Percentiles rank a stretch among this genome's conserved stretches.
These are phyloP conservation scores for Fundulus diaphanus DNA, from an alignment of 2,797 vertebrate species.

Conservation along the genomic window DNA sequence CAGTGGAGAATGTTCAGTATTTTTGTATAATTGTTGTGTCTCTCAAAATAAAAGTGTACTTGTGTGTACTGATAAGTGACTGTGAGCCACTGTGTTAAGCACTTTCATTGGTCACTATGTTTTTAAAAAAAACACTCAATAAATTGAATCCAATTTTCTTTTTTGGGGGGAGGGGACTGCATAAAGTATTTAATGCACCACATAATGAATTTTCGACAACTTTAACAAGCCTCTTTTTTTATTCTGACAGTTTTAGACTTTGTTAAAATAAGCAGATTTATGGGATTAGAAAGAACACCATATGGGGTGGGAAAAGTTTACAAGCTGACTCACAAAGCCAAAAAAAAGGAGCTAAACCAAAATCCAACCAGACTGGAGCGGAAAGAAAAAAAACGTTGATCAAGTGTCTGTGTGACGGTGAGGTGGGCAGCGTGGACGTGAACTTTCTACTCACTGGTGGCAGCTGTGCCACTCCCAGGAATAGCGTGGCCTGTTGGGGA, in stretches of 20 bases:
- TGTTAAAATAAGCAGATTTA: neutral
- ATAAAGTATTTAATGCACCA: neutral
- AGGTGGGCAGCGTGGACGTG: conserved; percentile 31
- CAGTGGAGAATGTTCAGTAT: neutral
- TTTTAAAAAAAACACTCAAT: neutral
- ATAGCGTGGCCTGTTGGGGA: conserved; percentile 94
- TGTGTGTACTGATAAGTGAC: neutral
- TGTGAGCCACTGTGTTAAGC: neutral
- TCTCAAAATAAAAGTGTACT: neutral
- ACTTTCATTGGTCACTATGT: neutral
- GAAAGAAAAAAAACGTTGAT: neutral
- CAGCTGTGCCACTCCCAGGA: conserved; percentile 99
- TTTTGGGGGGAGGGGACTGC: no score
- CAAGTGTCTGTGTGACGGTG: conserved; percentile 5
- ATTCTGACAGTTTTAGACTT: neutral
- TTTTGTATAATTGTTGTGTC: neutral
- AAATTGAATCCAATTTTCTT: neutral
- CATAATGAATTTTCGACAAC: neutral
- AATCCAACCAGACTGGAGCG: neutral
- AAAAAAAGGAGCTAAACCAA: neutral
- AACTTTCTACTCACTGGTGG: conserved; percentile 91
- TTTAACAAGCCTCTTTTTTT: neutral
- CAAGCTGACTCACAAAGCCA: conserved; percentile 6
- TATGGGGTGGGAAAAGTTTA: conserved; percentile 2
- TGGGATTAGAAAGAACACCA: neutral